Evolutionary conservation across 2,888 invertebrate genomes (phyloP), one percentile per base, ranked within the genome.

Genomic region (Drosophila phalerata): DNA sequence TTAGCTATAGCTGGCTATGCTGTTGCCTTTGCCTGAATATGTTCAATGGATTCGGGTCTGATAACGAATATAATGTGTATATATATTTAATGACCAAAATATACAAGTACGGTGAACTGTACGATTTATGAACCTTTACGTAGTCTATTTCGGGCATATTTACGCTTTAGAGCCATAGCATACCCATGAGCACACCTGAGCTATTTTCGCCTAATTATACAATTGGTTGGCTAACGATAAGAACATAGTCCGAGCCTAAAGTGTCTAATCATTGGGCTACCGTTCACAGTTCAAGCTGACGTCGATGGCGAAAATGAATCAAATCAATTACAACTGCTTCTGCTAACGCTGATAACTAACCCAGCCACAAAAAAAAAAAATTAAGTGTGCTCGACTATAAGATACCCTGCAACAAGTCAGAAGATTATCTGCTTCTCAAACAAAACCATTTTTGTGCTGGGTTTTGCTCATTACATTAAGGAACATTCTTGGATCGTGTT

Each of bases 191-290:
- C 56, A 47, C 56, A 63, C 57, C 63, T 67, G 56, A 73, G 77
- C 83, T 84, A 88, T 84, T 84, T 84, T 88, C 68, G 85, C 55
- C 70, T 67, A 77, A 69, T 88, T 88, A 85, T 80, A 71, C 58
- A 82, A 71, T 69, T 74, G 74, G 19, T 48, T 49, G 38, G 64
- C 38, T 28, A 48, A 22, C 32, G 77, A 83, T 82, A 83, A 73
- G 73, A 48, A 13, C 28, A 56, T 22, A 19, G 49, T 19, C 55
- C n/a, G 4, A 15, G 43, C 22, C 55, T 22, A 56, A 43, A 77
- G 47, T 56, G 60, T 9, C 56, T 17, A 43, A 52, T 69, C 70
- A 60, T 49, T 62, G 45, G 45, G 43, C 47, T 40, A 57, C 53
- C 30, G 55, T 40, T 51, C 69, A 48, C 47, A 56, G 69, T 60